Evolutionary conservation across 1,140 invertebrate genomes (phyloP).

Genomic region (Anastrepha ludens): DNA sequence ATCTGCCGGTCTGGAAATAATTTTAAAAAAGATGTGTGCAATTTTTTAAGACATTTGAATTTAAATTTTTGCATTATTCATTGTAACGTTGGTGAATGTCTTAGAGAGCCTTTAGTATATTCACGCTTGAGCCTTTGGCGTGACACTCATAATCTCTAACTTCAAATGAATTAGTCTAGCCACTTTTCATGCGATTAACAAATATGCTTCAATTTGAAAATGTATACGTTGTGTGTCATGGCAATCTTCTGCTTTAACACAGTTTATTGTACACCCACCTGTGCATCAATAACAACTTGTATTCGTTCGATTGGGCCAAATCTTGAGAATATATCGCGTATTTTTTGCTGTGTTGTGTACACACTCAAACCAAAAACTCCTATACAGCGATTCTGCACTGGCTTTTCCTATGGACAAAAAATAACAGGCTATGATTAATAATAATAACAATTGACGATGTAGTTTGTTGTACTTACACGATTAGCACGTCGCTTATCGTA

Average conservation of each 20-base stretch:
- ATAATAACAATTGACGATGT: background rate
- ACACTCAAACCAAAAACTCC: constrained; percentile 96
- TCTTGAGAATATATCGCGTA: constrained; percentile 95
- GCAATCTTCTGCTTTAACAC: background rate
- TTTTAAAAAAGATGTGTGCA: background rate
- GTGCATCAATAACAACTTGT: constrained; percentile 96
- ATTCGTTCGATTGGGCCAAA: constrained; percentile 94
- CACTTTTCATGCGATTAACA: constrained; percentile 55
- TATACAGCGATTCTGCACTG: constrained; percentile 83
- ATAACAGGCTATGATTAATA: background rate
- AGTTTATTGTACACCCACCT: constrained; percentile 79
- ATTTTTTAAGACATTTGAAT: background rate
- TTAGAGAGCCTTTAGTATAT: constrained; percentile 67
- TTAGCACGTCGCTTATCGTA: constrained; percentile 45
- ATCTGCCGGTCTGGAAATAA: constrained; percentile 85
- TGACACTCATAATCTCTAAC: constrained; percentile 64
- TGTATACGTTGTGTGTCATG: background rate
- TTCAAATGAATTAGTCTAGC: constrained; percentile 60
- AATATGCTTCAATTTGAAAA: background rate
- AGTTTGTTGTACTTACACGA: background rate
- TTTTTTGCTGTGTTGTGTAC: constrained; percentile 92
- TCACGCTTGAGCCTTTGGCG: constrained; percentile 56
- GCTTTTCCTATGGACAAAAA: constrained; percentile 49
- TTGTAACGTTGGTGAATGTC: constrained; percentile 56
- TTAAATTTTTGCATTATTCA: too few species aligned